Evolutionary conservation across 2,888 invertebrate genomes (phyloP).

Genomic region (Lydus trimaculatus): DNA sequence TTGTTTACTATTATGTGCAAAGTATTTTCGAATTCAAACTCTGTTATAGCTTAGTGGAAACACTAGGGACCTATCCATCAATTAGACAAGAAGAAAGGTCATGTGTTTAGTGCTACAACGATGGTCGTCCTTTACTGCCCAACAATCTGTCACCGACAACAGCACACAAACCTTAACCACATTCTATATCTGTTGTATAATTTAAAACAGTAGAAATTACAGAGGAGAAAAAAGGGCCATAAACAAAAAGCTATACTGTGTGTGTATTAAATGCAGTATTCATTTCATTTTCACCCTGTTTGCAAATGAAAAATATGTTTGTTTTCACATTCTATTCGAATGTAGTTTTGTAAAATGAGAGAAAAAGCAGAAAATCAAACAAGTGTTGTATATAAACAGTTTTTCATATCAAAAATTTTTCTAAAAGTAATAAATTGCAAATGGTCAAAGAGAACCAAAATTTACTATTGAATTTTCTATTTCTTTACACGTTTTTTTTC

Average conservation of each 20-base stretch:
- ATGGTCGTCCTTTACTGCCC: conserved; percentile 46
- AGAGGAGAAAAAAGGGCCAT: not conserved
- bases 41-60: not conserved
- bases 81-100: conserved; percentile 47
- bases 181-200: not conserved
- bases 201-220: not conserved
- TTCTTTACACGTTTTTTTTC: no score
- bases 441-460: conserved; percentile 14
- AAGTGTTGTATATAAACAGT: not conserved
- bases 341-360: no score
- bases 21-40: conserved; percentile 13
- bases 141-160: conserved; percentile 57
- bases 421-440: not conserved
- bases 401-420: not conserved
- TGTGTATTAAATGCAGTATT: no score
- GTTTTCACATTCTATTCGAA: no score
- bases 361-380: not conserved
- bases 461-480: not conserved
- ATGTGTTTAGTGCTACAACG: conserved; percentile 31
- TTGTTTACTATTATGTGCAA: not conserved
- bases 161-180: conserved; percentile 45
- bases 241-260: no score
- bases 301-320: no score
- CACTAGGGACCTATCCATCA: conserved; percentile 55
- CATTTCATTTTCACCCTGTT: no score